These are phyloP conservation scores for Homarus gammarus DNA, from an alignment of 2,888 invertebrate species.

Conservation along the genomic window DNA sequence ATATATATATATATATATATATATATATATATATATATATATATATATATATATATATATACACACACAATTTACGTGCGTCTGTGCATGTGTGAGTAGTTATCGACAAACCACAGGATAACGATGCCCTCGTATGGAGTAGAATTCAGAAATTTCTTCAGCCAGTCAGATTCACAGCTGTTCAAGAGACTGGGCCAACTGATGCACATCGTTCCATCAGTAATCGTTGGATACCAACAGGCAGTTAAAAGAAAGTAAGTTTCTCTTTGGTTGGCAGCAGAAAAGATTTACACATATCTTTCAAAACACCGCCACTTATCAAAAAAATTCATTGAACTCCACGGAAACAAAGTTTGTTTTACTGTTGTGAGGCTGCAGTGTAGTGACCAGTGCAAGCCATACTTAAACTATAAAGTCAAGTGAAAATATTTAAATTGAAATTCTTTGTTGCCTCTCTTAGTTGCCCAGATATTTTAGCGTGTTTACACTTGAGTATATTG, in stretches of 20 bases:
- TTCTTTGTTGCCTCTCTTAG: not conserved
- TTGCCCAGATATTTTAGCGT: not conserved
- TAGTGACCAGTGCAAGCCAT: too few relatives aligned
- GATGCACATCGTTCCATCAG: constrained; percentile 31
- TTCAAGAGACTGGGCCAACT: constrained; percentile 29
- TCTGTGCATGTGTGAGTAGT: not conserved
- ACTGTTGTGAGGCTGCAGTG: too few relatives aligned
- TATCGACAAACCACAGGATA: constrained; percentile 23
- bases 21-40: constrained; percentile 8
- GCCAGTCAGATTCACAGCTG: constrained; percentile 14
- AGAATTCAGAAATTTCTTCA: constrained; percentile 33
- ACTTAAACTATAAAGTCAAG: too few relatives aligned
- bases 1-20: not conserved
- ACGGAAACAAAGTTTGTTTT: too few relatives aligned
- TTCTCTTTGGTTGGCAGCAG: not conserved
- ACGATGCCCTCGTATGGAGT: constrained; percentile 65
- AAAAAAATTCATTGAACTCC: too few relatives aligned
- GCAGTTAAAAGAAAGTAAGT: constrained; percentile 26
- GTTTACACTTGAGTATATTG: not conserved
- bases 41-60: constrained; percentile 14
- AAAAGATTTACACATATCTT: too few relatives aligned
- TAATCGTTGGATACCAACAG: constrained; percentile 29
- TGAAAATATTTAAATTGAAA: not conserved
- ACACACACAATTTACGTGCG: too few relatives aligned
- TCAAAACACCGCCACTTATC: too few relatives aligned